Evolutionary conservation across 2,888 invertebrate species (phyloP), one percentile per base, ranked within the genome.

Genomic region (Brenthis daphne): DNA sequence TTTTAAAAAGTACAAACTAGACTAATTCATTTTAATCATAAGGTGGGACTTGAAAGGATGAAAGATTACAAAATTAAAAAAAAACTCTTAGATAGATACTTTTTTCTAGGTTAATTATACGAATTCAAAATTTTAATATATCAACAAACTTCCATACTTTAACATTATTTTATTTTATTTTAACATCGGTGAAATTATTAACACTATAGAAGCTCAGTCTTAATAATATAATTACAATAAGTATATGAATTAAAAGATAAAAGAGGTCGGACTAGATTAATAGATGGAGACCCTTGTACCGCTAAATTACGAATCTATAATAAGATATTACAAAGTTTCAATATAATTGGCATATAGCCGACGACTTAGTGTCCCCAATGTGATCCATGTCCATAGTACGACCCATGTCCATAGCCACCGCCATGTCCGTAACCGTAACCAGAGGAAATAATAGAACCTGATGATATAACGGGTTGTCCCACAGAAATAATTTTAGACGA

Each of bases 251-350:
- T 57, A 48, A 29, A 29, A 11, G 48, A 48, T 54, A 54, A 24
- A 48, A 60, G 48, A 60, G 58, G 48, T 64, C 54, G 70, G 72
- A 73, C 72, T 73, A 73, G 72, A 73, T 54, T 58, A 69, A 56
- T 60, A 47, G 64, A 70, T 65, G 29, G 54, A 50, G 37, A 70
- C 70, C 72, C 70, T 56, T 63, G 50, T 50, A 67, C 65, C 65
- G 14, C 37, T 53, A 53, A 20, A 51, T 12, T 20, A 70, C 60
- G 47, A 50, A 24, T 29, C 51, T 43, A 20, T 20, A 20, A 20
- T 20, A 14, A 61, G 5, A 55, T 56, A 14, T 6, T 43, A 57
- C 4, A 2, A 29, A 47, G 47, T 57, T 47, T 24, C 48, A 12
- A 60, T 12, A 48, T 60, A 48, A 50, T 60, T 60, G 60, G 48